Evolutionary conservation across 2,888 invertebrate genomes (phyloP).

Genomic region (Herminia tarsipennalis): DNA sequence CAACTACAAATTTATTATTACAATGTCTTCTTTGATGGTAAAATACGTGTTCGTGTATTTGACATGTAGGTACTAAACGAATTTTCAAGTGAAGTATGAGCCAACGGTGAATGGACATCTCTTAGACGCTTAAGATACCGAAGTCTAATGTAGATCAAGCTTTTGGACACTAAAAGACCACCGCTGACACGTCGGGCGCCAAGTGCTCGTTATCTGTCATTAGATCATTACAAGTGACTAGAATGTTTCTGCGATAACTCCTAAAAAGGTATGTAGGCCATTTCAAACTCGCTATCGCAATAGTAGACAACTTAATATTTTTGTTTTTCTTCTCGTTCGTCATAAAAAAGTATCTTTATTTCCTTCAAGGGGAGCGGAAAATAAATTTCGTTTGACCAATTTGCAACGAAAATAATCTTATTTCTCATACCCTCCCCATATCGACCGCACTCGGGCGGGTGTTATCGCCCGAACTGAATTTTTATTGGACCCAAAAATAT

Average conservation of each 20-base stretch:
- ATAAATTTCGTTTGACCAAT: slow-evolving; percentile 49
- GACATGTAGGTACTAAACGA: too few relatives aligned
- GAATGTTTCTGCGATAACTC: slow-evolving; percentile 14
- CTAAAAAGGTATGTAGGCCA: slow-evolving; percentile 23
- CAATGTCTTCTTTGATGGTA: too few relatives aligned
- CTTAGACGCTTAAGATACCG: too few relatives aligned
- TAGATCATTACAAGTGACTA: neutral
- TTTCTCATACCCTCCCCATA: slow-evolving; percentile 42
- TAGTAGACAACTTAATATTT: slow-evolving; percentile 20
- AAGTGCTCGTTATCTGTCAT: slow-evolving; percentile 8
- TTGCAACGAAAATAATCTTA: slow-evolving; percentile 47
- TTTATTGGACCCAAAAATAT: slow-evolving; percentile 45
- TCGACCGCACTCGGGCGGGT: slow-evolving; percentile 41
- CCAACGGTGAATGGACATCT: too few relatives aligned
- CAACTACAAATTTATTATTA: too few relatives aligned
- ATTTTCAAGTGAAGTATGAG: too few relatives aligned
- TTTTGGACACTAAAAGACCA: too few relatives aligned
- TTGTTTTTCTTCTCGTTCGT: slow-evolving; percentile 22
- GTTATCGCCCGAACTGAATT: slow-evolving; percentile 41
- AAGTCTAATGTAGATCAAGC: too few relatives aligned
- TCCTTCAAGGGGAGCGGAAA: slow-evolving; percentile 31
- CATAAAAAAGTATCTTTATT: slow-evolving; percentile 37
- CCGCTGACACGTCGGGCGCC: slow-evolving; percentile 17
- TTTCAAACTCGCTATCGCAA: slow-evolving; percentile 13
- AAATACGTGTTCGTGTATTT: too few relatives aligned